These are phyloP conservation scores for Drosophila acutilabella DNA, from an alignment of 2,888 invertebrate genomes.

Conservation along the genomic window DNA sequence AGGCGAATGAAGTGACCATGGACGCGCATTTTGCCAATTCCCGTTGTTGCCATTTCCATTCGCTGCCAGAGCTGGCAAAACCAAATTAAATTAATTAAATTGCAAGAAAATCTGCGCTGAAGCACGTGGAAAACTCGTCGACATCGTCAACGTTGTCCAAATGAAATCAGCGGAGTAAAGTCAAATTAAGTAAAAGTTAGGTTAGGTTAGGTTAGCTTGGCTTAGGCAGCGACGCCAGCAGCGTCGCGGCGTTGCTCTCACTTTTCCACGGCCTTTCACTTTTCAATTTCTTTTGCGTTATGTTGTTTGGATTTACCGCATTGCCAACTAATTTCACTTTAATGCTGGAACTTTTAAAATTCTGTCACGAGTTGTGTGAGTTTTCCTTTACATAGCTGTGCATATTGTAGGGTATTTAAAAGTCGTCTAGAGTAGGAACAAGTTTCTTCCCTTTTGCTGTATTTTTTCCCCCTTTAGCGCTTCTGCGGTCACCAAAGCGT, in stretches of 20 bases:
- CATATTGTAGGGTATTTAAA: background rate
- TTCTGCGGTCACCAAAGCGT: conserved; percentile 39
- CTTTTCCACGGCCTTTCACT: conserved; percentile 25
- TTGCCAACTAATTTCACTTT: background rate
- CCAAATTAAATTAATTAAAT: conserved; percentile 77
- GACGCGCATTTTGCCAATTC: conserved; percentile 23
- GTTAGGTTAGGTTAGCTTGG: conserved; percentile 10
- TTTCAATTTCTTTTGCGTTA: conserved; percentile 17
- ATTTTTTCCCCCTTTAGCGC: conserved; percentile 14
- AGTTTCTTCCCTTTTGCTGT: background rate
- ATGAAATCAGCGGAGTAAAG: conserved; percentile 64
- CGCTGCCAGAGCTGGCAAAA: conserved; percentile 48
- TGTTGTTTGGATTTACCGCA: background rate
- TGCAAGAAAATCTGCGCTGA: conserved; percentile 64
- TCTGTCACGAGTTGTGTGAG: no score
- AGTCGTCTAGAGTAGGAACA: background rate
- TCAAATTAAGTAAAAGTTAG: conserved; percentile 70
- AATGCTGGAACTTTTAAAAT: no score
- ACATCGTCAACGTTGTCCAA: conserved; percentile 40
- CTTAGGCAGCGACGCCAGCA: background rate
- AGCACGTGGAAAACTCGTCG: conserved; percentile 56
- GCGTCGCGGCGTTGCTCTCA: background rate
- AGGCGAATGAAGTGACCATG: conserved; percentile 24
- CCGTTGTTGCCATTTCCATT: conserved; percentile 33
- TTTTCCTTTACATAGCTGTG: no score